These are phyloP conservation scores for Pterocles gutturalis DNA, from an alignment of 2,113 vertebrate species.

Conservation along the genomic window DNA sequence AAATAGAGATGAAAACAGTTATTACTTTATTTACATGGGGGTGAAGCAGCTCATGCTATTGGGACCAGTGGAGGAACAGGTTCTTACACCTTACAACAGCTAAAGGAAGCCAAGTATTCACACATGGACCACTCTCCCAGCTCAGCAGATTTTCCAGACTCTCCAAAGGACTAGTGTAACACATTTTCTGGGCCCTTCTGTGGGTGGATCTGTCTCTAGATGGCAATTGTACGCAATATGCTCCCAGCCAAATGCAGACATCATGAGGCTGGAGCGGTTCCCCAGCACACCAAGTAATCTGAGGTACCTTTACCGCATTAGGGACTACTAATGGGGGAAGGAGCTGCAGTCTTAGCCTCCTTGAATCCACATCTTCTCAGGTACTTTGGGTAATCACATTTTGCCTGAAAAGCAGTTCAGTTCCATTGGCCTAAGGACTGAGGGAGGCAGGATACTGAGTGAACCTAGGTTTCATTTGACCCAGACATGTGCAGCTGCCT, in stretches of 20 bases:
- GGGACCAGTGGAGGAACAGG: not conserved
- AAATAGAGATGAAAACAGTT: not conserved
- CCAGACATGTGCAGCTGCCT: not conserved
- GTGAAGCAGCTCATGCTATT: not conserved
- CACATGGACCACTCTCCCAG: rapidly evolving
- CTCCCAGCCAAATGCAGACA: not conserved
- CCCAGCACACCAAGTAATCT: not conserved
- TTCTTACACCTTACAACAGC: not conserved
- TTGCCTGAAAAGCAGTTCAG: not conserved
- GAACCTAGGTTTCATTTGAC: not conserved
- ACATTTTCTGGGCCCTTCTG: not conserved
- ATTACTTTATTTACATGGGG: not conserved
- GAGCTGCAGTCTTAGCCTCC: not conserved
- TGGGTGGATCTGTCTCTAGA: not conserved
- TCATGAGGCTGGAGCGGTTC: not conserved
- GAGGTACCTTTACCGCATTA: rapidly evolving
- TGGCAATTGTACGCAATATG: rapidly evolving
- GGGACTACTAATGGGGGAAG: not conserved
- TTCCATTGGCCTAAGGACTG: not conserved
- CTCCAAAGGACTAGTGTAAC: not conserved
- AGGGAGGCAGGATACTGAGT: not conserved
- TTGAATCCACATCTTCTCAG: not conserved
- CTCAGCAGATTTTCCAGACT: not conserved
- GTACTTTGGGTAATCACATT: not conserved
- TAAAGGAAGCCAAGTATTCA: not conserved